These are phyloP conservation scores for Dunckerocampus dactyliophorus DNA, from an alignment of 2,113 vertebrate genomes.

Conservation along the genomic window DNA sequence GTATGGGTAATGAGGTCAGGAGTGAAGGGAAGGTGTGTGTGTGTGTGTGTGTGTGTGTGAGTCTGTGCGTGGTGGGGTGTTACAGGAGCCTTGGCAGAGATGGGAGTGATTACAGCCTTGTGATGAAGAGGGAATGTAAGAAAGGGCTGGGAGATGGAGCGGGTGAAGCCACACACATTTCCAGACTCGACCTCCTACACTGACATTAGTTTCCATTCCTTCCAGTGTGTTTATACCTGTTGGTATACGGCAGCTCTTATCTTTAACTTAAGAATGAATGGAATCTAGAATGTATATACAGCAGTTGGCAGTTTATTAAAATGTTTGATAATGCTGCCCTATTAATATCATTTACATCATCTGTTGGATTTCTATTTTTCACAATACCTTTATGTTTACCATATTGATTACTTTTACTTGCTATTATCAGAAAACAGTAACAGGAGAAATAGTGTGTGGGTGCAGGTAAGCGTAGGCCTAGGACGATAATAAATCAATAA, in stretches of 20 bases:
- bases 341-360: neutral
- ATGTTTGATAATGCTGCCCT: neutral
- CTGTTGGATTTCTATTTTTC: neutral
- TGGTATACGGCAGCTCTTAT: neutral
- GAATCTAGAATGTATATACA: neutral
- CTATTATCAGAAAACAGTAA: neutral
- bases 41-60: neutral
- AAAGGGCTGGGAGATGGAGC: neutral
- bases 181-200: constrained; percentile 3
- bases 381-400: neutral
- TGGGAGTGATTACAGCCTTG: constrained; percentile 35
- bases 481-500: too few relatives aligned
- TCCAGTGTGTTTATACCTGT: constrained; percentile 11
- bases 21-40: constrained; percentile 16
- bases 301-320: neutral
- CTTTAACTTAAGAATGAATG: neutral
- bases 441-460: constrained; percentile 22
- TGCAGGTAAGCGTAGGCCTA: constrained; percentile 1
- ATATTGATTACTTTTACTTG: neutral
- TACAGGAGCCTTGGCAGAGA: constrained; percentile 33
- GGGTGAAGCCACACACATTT: constrained; percentile 30
- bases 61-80: constrained; percentile 10
- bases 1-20: constrained; percentile 21
- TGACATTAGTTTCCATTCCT: constrained; percentile 27
- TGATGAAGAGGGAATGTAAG: constrained; percentile 20